phyloP scores from a whole-genome alignment of 2,113 vertebrate genomes.

The Ictalurus furcatus region DNA sequence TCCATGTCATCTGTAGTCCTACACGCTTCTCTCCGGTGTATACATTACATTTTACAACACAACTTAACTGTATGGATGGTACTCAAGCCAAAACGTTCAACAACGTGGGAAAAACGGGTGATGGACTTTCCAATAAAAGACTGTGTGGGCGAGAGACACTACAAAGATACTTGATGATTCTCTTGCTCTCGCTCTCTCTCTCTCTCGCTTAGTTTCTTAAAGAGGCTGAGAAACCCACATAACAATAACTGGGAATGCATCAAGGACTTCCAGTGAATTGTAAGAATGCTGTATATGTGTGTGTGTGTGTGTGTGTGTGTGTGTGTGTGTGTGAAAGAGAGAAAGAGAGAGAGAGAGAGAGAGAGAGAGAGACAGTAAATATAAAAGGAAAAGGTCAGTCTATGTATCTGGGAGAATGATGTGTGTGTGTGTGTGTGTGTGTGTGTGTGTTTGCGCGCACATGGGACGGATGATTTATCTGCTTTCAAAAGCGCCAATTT shows the following conservation, averaged over 20 bases:
- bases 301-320: slow-evolving; percentile 5
- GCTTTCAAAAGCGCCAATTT: slow-evolving; percentile 37
- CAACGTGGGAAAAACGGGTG: not conserved
- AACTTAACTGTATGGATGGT: not conserved
- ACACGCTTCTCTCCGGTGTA: not conserved
- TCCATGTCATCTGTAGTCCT: not conserved
- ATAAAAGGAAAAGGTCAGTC: slow-evolving; percentile 11
- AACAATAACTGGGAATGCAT: not conserved
- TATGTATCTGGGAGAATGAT: slow-evolving; percentile 19
- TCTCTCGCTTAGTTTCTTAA: not conserved
- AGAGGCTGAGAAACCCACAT: not conserved
- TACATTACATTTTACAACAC: not conserved
- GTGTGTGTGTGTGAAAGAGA: not conserved
- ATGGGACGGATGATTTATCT: slow-evolving; percentile 49
- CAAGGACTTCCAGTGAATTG: not conserved
- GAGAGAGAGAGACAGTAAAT: not conserved
- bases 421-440: slow-evolving; percentile 40
- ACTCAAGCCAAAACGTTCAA: not conserved
- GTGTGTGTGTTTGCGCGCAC: slow-evolving; percentile 31
- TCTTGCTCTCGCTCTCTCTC: not conserved
- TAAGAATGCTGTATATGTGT: not conserved
- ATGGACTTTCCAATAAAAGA: not conserved
- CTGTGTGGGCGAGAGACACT: not conserved
- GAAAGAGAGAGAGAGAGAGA: not conserved
- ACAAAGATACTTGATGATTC: not conserved